phyloP scores from a whole-genome alignment of 2,888 invertebrate species.

The Meloe dianella region DNA sequence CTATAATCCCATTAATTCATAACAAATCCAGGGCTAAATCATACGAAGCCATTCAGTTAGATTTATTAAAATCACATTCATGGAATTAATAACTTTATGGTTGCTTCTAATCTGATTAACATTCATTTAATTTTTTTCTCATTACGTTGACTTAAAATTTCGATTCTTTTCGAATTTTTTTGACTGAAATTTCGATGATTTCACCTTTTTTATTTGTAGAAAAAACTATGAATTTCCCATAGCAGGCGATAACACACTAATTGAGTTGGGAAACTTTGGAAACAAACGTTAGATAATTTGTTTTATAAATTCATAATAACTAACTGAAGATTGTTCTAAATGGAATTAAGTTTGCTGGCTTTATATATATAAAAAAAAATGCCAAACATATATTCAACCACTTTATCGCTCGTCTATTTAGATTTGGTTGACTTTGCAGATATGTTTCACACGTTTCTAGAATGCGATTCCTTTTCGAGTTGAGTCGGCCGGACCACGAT shows the following conservation, averaged over 20 bases:
- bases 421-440: no score
- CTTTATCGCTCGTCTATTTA: no score
- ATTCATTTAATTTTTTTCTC: background rate
- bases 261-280: background rate
- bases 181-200: background rate
- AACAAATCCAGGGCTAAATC: background rate
- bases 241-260: background rate
- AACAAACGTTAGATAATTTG: background rate
- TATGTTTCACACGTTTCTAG: no score
- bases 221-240: background rate
- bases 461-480: no score
- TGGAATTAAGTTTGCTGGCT: background rate
- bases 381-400: no score
- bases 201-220: background rate
- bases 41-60: background rate
- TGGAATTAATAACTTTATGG: slow-evolving; percentile 1
- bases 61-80: background rate
- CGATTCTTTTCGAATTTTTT: background rate
- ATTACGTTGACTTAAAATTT: background rate
- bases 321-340: background rate
- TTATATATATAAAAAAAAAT: no score
- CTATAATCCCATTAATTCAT: slow-evolving; percentile 9
- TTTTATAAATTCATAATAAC: background rate
- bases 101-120: slow-evolving; percentile 5
- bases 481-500: background rate